Evolutionary conservation across 2,113 vertebrate species (phyloP).

Genomic region (Crotalus helleri): DNA sequence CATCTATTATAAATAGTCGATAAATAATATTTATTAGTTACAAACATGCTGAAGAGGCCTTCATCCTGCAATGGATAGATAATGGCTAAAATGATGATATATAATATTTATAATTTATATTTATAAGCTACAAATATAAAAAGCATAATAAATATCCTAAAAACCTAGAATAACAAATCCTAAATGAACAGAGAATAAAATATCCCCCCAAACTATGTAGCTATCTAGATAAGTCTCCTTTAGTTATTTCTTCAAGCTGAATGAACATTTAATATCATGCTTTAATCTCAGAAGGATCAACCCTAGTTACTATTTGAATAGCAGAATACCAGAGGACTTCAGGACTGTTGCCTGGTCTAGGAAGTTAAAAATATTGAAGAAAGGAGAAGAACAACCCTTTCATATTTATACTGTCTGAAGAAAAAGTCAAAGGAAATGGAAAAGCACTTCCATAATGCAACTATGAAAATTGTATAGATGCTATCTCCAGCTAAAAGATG

Average conservation of each 20-base stretch:
- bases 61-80: neutral
- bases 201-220: neutral
- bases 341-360: neutral
- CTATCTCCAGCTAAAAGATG: neutral
- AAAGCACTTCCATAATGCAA: neutral
- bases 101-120: too few species aligned
- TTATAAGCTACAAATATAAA: neutral
- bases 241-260: neutral
- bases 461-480: neutral
- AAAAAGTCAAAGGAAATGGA: neutral
- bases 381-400: neutral
- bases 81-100: too few species aligned
- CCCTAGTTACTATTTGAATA: neutral
- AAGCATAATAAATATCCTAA: neutral
- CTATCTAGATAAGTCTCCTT: neutral
- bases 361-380: neutral
- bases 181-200: neutral
- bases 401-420: neutral
- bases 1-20: slow-evolving; percentile 9
- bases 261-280: neutral
- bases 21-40: too few species aligned
- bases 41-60: neutral
- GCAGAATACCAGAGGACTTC: neutral
- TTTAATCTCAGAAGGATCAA: neutral
- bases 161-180: neutral